phyloP scores from a whole-genome alignment of 1,140 invertebrate genomes.

The Micrasema minimum region DNA sequence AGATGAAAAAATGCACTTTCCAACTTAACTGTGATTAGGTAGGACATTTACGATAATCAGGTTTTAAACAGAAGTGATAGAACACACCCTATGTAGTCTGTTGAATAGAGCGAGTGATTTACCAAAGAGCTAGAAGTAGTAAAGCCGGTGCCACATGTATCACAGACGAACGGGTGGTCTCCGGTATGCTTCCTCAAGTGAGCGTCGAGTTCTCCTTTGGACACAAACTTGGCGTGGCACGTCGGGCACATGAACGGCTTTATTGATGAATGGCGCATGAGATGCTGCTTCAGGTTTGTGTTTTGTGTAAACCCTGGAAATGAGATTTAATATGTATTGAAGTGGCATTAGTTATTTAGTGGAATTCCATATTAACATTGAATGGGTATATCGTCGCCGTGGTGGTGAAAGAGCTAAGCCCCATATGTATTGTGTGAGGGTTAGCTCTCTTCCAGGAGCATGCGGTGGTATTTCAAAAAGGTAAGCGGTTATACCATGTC shows the following conservation, averaged over 20 bases:
- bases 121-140: constrained; percentile 75
- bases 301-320: constrained; percentile 58
- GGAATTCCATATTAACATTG: no score
- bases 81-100: background rate
- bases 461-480: no score
- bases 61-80: no score
- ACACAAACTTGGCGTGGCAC: constrained; percentile 57
- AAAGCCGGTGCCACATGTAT: constrained; percentile 74
- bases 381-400: no score
- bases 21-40: no score
- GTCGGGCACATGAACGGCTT: constrained; percentile 59
- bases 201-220: constrained; percentile 62
- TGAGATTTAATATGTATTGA: background rate
- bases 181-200: constrained; percentile 68
- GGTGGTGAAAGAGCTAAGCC: no score
- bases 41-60: no score
- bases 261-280: constrained; percentile 58
- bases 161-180: constrained; percentile 72
- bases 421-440: no score
- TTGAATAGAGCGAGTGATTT: background rate
- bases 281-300: constrained; percentile 61
- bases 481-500: no score
- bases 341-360: no score
- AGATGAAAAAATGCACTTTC: no score
- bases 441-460: no score